Conservation (phyloP, 1,140 invertebrate genomes). For the Platyscapa corneri region DNA sequence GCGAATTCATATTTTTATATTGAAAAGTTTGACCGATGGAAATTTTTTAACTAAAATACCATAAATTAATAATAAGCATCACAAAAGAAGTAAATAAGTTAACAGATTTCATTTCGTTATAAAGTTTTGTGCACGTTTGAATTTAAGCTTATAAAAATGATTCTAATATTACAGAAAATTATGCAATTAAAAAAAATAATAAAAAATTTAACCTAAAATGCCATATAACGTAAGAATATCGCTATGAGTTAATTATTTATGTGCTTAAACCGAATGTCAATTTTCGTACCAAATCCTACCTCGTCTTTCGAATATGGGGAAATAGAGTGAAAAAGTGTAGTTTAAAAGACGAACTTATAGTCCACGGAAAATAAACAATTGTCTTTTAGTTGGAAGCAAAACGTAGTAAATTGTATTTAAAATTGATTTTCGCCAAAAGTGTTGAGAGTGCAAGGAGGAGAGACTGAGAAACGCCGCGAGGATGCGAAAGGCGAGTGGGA, state of each 20-base stretch:
- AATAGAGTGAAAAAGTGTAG: neutral
- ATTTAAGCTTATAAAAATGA: too few relatives aligned
- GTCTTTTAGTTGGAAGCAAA: neutral
- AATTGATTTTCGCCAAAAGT: constrained; percentile 36
- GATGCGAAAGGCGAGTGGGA: neutral
- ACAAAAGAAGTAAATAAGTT: neutral
- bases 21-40: neutral
- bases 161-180: too few relatives aligned
- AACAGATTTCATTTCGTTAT: too few relatives aligned
- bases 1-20: neutral
- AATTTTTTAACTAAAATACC: neutral
- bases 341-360: neutral
- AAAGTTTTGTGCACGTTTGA: too few relatives aligned
- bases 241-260: too few relatives aligned
- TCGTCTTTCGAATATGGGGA: too few relatives aligned
- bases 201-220: too few relatives aligned
- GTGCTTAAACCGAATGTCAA: too few relatives aligned
- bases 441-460: neutral
- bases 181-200: too few relatives aligned
- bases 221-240: too few relatives aligned
- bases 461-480: neutral
- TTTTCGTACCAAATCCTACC: too few relatives aligned
- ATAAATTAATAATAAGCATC: too few relatives aligned
- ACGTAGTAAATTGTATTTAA: constrained; percentile 16
- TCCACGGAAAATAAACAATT: constrained; percentile 1